Conservation (phyloP, 2,797 vertebrate genomes). For the Corythornis leucogaster region DNA sequence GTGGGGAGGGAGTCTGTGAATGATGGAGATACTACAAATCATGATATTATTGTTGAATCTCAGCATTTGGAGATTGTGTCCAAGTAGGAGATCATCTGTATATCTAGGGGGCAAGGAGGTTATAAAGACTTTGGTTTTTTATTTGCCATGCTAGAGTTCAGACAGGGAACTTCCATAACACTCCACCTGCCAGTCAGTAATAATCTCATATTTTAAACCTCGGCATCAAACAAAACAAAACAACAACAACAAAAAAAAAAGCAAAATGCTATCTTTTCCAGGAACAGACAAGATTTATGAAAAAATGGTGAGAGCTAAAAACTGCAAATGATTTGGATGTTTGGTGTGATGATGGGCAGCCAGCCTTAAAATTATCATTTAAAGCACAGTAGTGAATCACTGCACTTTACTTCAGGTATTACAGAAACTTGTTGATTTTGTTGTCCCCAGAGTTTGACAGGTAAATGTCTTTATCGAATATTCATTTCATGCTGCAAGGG, state of each 20-base stretch:
- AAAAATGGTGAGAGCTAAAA: not conserved
- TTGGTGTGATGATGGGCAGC: not conserved
- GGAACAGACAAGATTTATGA: not conserved
- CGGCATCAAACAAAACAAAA: not conserved
- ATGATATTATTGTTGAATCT: not conserved
- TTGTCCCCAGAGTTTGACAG: not conserved
- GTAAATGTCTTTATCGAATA: not conserved
- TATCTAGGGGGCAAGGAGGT: not conserved
- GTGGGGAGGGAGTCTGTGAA: not conserved
- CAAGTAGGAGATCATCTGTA: not conserved
- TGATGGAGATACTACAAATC: not conserved
- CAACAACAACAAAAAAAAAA: not conserved
- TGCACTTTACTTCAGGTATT: fast-evolving
- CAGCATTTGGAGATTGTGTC: not conserved
- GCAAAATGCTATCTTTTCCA: not conserved
- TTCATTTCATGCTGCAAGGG: not conserved
- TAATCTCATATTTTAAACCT: not conserved
- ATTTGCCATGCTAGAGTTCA: not conserved
- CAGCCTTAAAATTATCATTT: not conserved
- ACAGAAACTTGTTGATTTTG: not conserved
- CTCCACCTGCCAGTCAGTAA: not conserved
- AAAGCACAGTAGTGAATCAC: not conserved
- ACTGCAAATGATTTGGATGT: not conserved
- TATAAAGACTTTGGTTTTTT: not conserved
- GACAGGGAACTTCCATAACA: not conserved